These are phyloP conservation scores for Clarias laeviceps DNA, from an alignment of 2,797 vertebrate species.

Conservation along the genomic window DNA sequence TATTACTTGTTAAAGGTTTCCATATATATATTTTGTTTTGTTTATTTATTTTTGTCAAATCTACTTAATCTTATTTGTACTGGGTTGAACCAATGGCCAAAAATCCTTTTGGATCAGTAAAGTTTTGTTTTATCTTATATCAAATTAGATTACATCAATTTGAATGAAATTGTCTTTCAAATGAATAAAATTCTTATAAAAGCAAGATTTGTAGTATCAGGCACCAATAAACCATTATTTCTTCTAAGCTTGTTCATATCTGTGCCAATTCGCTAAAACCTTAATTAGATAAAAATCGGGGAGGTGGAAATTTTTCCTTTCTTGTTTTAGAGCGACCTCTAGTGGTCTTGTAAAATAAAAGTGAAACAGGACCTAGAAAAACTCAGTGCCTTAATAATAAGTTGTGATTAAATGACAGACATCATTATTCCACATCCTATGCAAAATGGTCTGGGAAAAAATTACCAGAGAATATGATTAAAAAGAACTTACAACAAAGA, in stretches of 20 bases:
- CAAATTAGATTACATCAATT: neutral
- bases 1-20: neutral
- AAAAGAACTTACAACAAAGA: neutral
- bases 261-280: neutral
- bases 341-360: slow-evolving; percentile 51
- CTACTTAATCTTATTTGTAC: neutral
- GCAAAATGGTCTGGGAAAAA: neutral
- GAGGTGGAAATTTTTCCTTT: neutral
- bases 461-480: neutral
- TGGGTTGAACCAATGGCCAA: neutral
- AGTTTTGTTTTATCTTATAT: neutral
- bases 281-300: no score
- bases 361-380: neutral
- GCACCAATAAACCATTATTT: neutral
- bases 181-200: neutral
- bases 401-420: neutral
- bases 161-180: neutral
- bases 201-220: neutral
- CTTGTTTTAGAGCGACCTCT: slow-evolving; percentile 64
- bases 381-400: neutral
- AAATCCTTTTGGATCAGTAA: neutral
- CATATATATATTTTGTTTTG: neutral
- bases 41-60: neutral
- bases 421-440: neutral
- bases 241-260: neutral